Evolutionary conservation across 2,113 vertebrate genomes (phyloP).

Genomic region (Zosterops hypoxanthus): DNA sequence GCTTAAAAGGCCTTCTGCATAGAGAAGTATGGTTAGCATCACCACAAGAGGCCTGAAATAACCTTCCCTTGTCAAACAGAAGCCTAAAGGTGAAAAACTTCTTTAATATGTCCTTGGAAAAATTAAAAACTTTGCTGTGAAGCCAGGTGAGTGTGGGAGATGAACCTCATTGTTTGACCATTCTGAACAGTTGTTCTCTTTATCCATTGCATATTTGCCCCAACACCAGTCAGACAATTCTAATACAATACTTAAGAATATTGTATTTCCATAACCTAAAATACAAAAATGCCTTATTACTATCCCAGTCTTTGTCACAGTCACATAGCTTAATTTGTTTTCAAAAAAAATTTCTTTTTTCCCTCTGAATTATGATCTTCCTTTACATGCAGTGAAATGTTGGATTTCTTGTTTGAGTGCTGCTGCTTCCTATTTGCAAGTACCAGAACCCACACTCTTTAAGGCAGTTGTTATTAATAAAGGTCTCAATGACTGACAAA

Average conservation of each 20-base stretch:
- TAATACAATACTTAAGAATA: neutral
- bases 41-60: neutral
- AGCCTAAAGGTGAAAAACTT: neutral
- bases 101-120: neutral
- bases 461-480: slow-evolving; percentile 52
- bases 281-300: neutral
- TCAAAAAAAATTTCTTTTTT: neutral
- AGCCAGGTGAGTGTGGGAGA: neutral
- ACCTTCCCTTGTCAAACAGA: neutral
- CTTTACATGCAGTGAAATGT: neutral
- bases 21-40: neutral
- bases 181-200: neutral
- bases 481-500: slow-evolving; percentile 56
- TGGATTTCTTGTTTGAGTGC: neutral
- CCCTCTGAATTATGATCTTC: neutral
- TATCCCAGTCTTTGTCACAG: neutral
- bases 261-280: neutral
- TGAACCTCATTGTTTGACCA: neutral
- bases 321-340: neutral
- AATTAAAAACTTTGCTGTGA: neutral
- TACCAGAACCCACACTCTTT: neutral
- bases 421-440: slow-evolving; percentile 22
- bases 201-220: neutral
- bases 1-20: neutral
- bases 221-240: neutral